phyloP scores from a whole-genome alignment of 2,888 invertebrate genomes.

The Leptopilina syphax region DNA sequence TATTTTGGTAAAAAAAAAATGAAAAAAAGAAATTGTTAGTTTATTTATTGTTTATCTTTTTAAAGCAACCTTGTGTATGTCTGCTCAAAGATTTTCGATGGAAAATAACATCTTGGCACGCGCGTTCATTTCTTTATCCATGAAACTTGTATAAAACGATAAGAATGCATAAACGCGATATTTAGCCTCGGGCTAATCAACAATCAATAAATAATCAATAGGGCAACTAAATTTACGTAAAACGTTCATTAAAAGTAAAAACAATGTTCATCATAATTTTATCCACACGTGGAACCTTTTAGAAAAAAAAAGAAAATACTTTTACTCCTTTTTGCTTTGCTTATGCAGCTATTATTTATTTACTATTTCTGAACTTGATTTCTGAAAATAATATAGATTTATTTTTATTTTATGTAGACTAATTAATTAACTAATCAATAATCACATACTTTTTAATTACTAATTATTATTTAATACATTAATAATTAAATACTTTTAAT shows the following conservation, averaged over 20 bases:
- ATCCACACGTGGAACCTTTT: slow-evolving; percentile 4
- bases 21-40: not conserved
- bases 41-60: not conserved
- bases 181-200: slow-evolving; percentile 19
- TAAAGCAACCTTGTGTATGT: slow-evolving; percentile 25
- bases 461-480: no score
- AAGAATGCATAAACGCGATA: slow-evolving; percentile 7
- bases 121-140: slow-evolving; percentile 22
- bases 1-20: not conserved
- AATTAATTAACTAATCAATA: no score
- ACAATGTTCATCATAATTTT: not conserved
- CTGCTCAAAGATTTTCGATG: slow-evolving; percentile 27
- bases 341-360: not conserved
- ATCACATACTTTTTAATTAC: no score
- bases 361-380: not conserved
- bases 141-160: slow-evolving; percentile 15
- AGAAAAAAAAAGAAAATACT: no score
- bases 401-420: no score
- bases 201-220: slow-evolving; percentile 30
- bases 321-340: not conserved
- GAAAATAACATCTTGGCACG: slow-evolving; percentile 22
- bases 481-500: no score
- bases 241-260: slow-evolving; percentile 6
- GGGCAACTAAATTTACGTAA: slow-evolving; percentile 14
- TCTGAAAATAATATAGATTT: no score